Evolutionary conservation across 2,797 vertebrate species (phyloP).

Genomic region (Melanotaenia nigrans): DNA sequence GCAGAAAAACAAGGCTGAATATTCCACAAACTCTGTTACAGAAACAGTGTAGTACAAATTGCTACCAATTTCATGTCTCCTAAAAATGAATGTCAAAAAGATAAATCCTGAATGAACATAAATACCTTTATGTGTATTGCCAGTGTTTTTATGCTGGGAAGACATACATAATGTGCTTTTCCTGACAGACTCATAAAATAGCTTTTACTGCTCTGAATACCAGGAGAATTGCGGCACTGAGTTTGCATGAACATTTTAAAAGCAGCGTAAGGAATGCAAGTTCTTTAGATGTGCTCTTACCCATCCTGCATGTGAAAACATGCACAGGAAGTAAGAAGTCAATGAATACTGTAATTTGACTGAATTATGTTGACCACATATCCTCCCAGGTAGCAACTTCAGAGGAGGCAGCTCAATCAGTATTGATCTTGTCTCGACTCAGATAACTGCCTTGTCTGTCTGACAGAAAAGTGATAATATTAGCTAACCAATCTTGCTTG

Average conservation of each 20-base stretch:
- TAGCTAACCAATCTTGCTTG: constrained; percentile 20
- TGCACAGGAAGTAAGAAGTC: constrained; percentile 84
- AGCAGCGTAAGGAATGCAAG: constrained; percentile 82
- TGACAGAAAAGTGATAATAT: constrained; percentile 54
- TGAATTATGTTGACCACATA: constrained; percentile 86
- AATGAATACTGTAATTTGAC: constrained; percentile 85
- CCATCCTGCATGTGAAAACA: constrained; percentile 84
- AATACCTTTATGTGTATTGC: constrained; percentile 71
- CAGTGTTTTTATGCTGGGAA: constrained; percentile 75
- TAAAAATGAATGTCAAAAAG: constrained; percentile 65
- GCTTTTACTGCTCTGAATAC: constrained; percentile 85
- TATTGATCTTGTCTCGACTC: constrained; percentile 74
- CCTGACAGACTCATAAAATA: constrained; percentile 85
- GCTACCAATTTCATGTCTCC: constrained; percentile 59
- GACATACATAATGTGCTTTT: constrained; percentile 78
- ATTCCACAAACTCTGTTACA: constrained; percentile 67
- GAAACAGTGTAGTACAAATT: constrained; percentile 47
- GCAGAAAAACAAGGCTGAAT: constrained; percentile 65
- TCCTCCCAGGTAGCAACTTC: constrained; percentile 77
- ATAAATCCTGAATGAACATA: constrained; percentile 74
- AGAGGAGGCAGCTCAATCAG: constrained; percentile 73
- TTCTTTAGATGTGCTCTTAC: constrained; percentile 80
- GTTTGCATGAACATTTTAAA: constrained; percentile 84
- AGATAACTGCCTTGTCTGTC: constrained; percentile 61
- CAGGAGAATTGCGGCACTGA: constrained; percentile 83